phyloP scores from a whole-genome alignment of 2,797 vertebrate species.

The Silurus lanzhouensis region DNA sequence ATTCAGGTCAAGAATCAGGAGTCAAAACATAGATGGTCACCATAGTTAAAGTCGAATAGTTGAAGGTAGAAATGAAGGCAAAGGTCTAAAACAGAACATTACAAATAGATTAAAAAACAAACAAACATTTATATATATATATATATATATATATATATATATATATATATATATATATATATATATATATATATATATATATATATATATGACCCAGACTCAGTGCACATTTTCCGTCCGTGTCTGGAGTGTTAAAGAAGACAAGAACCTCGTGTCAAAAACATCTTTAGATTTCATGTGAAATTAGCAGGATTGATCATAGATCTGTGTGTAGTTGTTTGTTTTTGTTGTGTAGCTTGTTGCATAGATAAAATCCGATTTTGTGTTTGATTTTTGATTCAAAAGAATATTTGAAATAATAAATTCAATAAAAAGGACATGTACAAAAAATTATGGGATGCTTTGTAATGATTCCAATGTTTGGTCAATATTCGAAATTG shows the following conservation, averaged over 20 bases:
- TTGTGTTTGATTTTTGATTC: no score
- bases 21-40: slow-evolving; percentile 7
- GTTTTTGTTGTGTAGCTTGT: not conserved
- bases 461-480: no score
- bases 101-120: not conserved
- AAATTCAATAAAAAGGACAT: no score
- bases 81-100: not conserved
- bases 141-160: not conserved
- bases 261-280: not conserved
- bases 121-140: no score
- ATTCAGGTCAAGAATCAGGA: not conserved
- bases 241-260: not conserved
- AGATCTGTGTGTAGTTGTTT: not conserved
- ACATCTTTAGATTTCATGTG: not conserved
- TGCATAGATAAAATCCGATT: no score
- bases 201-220: not conserved
- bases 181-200: not conserved
- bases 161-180: no score
- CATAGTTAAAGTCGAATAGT: not conserved
- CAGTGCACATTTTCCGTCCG: not conserved
- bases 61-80: not conserved
- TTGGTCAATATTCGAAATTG: no score
- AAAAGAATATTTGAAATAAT: no score
- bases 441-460: no score
- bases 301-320: not conserved